Evolutionary conservation across 2,113 vertebrate genomes (phyloP).

Genomic region (Edolisoma coerulescens): DNA sequence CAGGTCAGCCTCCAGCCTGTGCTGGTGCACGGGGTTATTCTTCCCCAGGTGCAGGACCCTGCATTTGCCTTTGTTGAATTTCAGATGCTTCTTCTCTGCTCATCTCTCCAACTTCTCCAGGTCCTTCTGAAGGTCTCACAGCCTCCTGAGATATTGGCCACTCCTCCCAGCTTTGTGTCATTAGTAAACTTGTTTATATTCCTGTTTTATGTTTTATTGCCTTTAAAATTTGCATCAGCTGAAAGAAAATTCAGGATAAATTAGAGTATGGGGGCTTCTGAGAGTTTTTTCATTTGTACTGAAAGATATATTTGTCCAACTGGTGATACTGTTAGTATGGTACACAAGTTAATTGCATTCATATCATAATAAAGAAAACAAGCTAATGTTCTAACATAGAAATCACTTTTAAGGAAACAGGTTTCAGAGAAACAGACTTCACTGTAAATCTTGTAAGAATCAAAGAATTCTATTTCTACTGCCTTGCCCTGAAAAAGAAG

Average conservation of each 20-base stretch:
- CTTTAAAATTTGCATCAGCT: background rate
- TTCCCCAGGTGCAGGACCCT: background rate
- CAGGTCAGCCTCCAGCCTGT: background rate
- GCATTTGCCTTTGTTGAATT: background rate
- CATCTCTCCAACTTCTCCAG: background rate
- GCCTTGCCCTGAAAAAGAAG: background rate
- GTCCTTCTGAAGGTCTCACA: background rate
- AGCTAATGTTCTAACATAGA: background rate
- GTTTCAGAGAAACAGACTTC: background rate
- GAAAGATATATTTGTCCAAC: background rate
- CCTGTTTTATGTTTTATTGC: background rate
- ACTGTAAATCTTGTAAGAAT: background rate
- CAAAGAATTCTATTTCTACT: background rate
- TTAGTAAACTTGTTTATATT: background rate
- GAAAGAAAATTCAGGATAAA: background rate
- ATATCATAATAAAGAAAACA: background rate
- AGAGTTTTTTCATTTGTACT: background rate
- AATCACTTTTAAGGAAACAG: background rate
- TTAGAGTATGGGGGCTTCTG: background rate
- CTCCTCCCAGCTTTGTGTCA: background rate
- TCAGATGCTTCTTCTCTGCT: background rate
- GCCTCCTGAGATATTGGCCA: rapidly evolving
- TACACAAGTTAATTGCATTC: background rate
- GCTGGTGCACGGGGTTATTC: background rate
- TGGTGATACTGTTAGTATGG: background rate